Evolutionary conservation across 2,888 invertebrate species (phyloP).

Genomic region (Thalpophila matura): DNA sequence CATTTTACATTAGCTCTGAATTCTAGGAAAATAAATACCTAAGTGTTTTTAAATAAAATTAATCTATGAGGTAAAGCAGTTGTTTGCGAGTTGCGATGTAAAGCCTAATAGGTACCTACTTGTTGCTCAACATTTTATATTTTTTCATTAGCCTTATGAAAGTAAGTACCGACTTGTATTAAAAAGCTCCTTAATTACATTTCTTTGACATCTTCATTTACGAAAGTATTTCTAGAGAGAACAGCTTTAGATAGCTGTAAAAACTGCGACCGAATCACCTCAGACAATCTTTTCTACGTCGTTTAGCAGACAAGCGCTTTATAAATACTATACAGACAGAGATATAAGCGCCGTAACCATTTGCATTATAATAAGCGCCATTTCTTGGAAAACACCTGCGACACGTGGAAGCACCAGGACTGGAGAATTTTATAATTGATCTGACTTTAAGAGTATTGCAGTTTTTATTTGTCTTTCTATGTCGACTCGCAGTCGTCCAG

Average conservation of each 20-base stretch:
- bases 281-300: conserved; percentile 40
- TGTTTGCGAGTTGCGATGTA: conserved; percentile 1
- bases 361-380: conserved; percentile 22
- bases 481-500: too few relatives aligned
- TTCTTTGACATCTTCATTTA: not conserved
- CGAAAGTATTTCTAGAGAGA: not conserved
- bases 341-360: conserved; percentile 20
- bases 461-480: not conserved
- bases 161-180: not conserved
- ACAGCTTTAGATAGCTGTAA: conserved; percentile 10
- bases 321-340: conserved; percentile 34
- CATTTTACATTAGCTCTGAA: not conserved
- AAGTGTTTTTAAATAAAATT: conserved; percentile 9
- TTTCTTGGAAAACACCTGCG: conserved; percentile 25
- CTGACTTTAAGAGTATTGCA: not conserved
- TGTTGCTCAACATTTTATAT: conserved; percentile 3
- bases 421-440: not conserved
- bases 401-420: conserved; percentile 6
- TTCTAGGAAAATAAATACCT: conserved; percentile 33
- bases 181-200: not conserved
- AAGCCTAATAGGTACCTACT: not conserved
- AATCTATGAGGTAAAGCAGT: conserved; percentile 34
- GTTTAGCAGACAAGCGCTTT: conserved; percentile 25
- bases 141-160: not conserved
- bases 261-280: conserved; percentile 11